Base-by-base conservation (phyloP, 2,888 invertebrate species). In the Busseola fusca region DNA sequence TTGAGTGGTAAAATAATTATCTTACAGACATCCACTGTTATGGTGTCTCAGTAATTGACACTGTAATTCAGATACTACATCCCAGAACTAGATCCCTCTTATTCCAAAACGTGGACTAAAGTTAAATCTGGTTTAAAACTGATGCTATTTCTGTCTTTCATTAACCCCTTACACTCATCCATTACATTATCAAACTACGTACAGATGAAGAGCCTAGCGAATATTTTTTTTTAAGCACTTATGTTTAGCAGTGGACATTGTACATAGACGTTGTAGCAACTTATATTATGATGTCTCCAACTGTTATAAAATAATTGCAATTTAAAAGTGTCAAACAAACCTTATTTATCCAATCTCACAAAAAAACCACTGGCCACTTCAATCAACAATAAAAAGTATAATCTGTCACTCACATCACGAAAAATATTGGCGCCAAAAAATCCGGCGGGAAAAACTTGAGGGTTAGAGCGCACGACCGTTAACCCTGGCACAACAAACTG, bases 401-500 rank as follows among this genome's bases (percentile, higher is more conserved):
- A 74, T 69, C 65, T 65, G 69, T 75, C 71, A 80, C 72, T 57
- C 76, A 80, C 77, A 63, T 68, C 78, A 83, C 78, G 70, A 63
- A 59, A 78, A 78, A 80, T 25, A 77, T 69, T 57, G 66, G 68
- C 73, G 76, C 79, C 81, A 80, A 83, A 89, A 89, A 78, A 66
- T 59, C 50, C 66, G 82, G 86, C 87, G 88, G 87, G 87, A 88
- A 88, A 86, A 77, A 72, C 73, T 69, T 82, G 82, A 78, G 81
- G 84, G 86, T 88, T 86, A 82, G 81, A 84, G 87, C 86, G 84
- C 89, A 87, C 91, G 83, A 88, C 87, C 90, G 89, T 88, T 87
- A 90, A 88, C 90, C 89, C 91, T 89, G 89, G 88, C 90, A 87
- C 90, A 89, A 84, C 92, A 87, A 84, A 81, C 87, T 86, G 89